phyloP scores from a whole-genome alignment of 2,113 vertebrate genomes.

The Bufo gargarizans region DNA sequence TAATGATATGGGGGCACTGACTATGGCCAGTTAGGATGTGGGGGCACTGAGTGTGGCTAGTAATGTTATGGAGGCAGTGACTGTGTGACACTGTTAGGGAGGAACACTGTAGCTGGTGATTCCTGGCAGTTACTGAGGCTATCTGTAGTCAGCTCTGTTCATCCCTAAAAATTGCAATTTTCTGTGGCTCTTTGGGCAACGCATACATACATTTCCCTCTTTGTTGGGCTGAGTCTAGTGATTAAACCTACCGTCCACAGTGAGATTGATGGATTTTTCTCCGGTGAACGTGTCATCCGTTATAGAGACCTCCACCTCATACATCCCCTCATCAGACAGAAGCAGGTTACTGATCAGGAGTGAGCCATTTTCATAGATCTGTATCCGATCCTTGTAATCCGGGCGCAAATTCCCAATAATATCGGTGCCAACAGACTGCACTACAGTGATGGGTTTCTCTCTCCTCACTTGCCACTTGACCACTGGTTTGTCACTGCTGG shows the following conservation, averaged over 20 bases:
- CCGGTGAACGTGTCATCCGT: slow-evolving; percentile 92
- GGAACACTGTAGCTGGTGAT: not conserved
- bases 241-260: slow-evolving; percentile 84
- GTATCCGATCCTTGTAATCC: slow-evolving; percentile 89
- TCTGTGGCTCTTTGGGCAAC: too few relatives aligned
- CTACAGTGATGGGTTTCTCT: slow-evolving; percentile 88
- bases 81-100: not conserved
- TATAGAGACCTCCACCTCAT: slow-evolving; percentile 96
- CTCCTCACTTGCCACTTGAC: slow-evolving; percentile 93
- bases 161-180: too few relatives aligned
- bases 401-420: slow-evolving; percentile 90
- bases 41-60: not conserved
- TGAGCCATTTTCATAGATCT: slow-evolving; percentile 91
- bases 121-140: too few relatives aligned
- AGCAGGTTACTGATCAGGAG: slow-evolving; percentile 89
- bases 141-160: too few relatives aligned
- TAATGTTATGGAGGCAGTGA: not conserved
- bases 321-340: slow-evolving; percentile 85
- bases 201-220: too few relatives aligned
- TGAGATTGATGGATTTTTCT: slow-evolving; percentile 91
- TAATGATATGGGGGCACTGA: not conserved
- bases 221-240: too few relatives aligned
- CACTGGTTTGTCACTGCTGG: slow-evolving; percentile 86
- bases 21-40: not conserved
- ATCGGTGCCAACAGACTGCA: slow-evolving; percentile 92